Evolutionary conservation across 2,113 vertebrate genomes (phyloP), one percentile per base, ranked within the genome.

Genomic region (Hymenochirus boettgeri): DNA sequence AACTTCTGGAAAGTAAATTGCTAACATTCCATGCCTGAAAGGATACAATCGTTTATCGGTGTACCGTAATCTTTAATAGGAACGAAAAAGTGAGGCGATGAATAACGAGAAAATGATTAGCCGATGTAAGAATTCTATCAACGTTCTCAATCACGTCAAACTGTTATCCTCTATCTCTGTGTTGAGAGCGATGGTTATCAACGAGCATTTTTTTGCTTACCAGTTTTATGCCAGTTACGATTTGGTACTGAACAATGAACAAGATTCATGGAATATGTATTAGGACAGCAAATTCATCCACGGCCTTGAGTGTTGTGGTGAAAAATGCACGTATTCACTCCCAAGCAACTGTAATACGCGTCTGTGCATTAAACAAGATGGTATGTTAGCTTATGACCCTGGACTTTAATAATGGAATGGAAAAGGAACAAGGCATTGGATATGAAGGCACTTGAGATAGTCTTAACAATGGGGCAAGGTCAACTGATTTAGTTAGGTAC

Each of bases 21-120:
- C 62, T 46, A 64, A 65, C 53, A 47, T 56, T n/a, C 48, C 62
- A 65, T 48, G 52, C 62, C 57, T 65, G 62, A 57, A 23, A 35
- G 48, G 29, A 22, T 25, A 25, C 53, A 48, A 65, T 57, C 53
- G 46, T 24, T 39, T 65, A 48, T 63, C 18, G 42, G 61, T n/a
- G 29, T 37, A 51, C 47, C 47, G 37, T 57, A 65, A 65, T 65
- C 62, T 57, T 57, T 57, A 57, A 65, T 57, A 57, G 62, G 37
- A 31, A 54, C n/a, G n/a, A n/a, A 57, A n/a, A 65, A 57, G 57
- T 53, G 33, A 33, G 62, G 39, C 48, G 53, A 65, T 65, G 39
- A 39, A 57, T 48, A 57, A 57, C 33, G 39, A 27, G 21, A 39
- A 65, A 57, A 65, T 57, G 53, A 65, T 47, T 57, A 65, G 57